Conservation (phyloP, 2,888 invertebrate genomes). For the Mechanitis mazaeus region DNA sequence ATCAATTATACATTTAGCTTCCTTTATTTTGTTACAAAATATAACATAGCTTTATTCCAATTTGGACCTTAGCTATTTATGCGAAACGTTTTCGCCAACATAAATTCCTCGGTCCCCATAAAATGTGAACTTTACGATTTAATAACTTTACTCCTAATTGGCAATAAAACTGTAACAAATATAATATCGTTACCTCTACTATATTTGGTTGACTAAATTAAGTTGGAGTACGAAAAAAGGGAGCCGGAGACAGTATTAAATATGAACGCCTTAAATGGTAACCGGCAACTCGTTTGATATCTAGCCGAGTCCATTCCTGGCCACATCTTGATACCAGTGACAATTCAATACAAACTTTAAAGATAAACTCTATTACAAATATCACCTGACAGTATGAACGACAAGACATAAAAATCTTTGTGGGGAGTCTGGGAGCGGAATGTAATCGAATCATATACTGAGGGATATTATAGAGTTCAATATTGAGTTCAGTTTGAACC, state of each 20-base stretch:
- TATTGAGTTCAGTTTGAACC: slow-evolving; percentile 29
- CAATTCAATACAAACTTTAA: slow-evolving; percentile 58
- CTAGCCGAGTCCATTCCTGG: slow-evolving; percentile 43
- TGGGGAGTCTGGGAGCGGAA: slow-evolving; percentile 38
- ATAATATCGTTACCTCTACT: background rate
- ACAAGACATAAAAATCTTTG: slow-evolving; percentile 50
- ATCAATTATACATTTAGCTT: background rate
- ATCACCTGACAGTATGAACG: slow-evolving; percentile 47
- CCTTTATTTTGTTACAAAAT: background rate
- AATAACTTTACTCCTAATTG: slow-evolving; percentile 4
- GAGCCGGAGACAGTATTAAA: slow-evolving; percentile 6
- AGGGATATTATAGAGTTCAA: slow-evolving; percentile 33
- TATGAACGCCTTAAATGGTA: slow-evolving; percentile 31
- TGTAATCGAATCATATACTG: slow-evolving; percentile 38
- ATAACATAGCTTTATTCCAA: background rate
- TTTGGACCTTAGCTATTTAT: background rate
- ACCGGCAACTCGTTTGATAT: slow-evolving; percentile 47
- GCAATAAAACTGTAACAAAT: slow-evolving; percentile 4
- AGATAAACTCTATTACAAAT: slow-evolving; percentile 58
- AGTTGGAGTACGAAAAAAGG: slow-evolving; percentile 1
- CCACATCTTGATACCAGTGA: slow-evolving; percentile 52
- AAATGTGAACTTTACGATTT: slow-evolving; percentile 3
- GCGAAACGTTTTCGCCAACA: background rate
- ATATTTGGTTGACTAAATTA: slow-evolving; percentile 7
- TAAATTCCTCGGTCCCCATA: slow-evolving; percentile 2